These are phyloP conservation scores for Conops quadrifasciatus DNA, from an alignment of 2,888 invertebrate species.

Conservation along the genomic window DNA sequence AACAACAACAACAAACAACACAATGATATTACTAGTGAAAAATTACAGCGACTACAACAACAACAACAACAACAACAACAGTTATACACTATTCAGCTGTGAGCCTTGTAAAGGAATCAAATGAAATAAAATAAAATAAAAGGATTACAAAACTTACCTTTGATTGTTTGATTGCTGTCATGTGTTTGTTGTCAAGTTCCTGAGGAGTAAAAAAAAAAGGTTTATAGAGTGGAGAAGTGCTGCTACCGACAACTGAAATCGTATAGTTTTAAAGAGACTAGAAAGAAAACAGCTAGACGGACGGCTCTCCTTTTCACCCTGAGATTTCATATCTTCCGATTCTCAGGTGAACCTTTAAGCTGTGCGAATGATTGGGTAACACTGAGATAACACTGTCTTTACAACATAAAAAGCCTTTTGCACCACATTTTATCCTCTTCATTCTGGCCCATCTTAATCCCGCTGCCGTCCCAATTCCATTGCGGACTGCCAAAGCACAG, in stretches of 20 bases:
- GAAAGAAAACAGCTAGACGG: too few relatives aligned
- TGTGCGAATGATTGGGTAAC: too few relatives aligned
- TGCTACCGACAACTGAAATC: not conserved
- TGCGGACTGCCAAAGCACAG: not conserved
- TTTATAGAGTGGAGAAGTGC: not conserved
- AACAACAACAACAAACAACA: slow-evolving; percentile 6
- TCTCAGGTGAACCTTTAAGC: too few relatives aligned
- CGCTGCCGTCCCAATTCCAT: too few relatives aligned
- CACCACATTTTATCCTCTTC: too few relatives aligned
- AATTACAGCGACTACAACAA: slow-evolving; percentile 29
- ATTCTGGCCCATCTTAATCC: too few relatives aligned
- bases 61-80: slow-evolving; percentile 28
- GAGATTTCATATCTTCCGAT: too few relatives aligned
- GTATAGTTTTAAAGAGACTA: not conserved
- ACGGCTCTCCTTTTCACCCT: too few relatives aligned
- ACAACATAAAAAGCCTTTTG: too few relatives aligned
- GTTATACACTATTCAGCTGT: slow-evolving; percentile 34
- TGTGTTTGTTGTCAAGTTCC: slow-evolving; percentile 20
- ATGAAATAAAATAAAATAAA: slow-evolving; percentile 17
- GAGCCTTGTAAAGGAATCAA: not conserved
- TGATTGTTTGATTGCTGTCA: slow-evolving; percentile 37
- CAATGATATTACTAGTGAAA: too few relatives aligned
- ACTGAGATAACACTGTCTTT: too few relatives aligned
- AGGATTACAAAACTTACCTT: slow-evolving; percentile 38
- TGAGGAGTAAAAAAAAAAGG: not conserved